Conservation (phyloP, 2,888 invertebrate species). For the Xanthia icteritia region DNA sequence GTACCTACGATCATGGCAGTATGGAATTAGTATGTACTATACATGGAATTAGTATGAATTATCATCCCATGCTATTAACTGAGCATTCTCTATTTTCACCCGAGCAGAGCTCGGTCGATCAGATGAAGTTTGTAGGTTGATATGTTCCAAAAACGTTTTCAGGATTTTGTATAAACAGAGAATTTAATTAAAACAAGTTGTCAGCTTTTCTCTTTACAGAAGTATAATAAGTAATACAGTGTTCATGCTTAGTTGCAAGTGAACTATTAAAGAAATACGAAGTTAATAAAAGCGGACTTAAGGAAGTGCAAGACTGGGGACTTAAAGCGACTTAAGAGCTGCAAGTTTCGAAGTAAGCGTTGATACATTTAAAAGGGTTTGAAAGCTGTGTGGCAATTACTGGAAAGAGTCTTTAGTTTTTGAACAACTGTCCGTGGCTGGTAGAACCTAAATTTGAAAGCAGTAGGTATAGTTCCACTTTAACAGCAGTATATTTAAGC, state of each 20-base stretch:
- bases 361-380: constrained; percentile 22
- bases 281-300: constrained; percentile 32
- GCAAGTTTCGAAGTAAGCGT: constrained; percentile 8
- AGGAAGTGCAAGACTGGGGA: constrained; percentile 2
- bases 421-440: background rate
- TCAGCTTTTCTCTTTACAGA: background rate
- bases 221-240: background rate
- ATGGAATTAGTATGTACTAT: too few species aligned
- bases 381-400: background rate
- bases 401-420: background rate
- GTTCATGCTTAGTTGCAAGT: constrained; percentile 1
- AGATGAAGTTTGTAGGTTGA: background rate
- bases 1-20: too few species aligned
- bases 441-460: background rate
- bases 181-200: constrained; percentile 28
- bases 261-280: constrained; percentile 18
- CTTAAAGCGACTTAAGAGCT: constrained; percentile 6
- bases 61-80: too few species aligned
- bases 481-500: too few species aligned
- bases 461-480: too few species aligned
- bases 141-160: background rate
- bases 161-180: background rate
- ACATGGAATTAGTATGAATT: too few species aligned
- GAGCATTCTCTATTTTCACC: too few species aligned
- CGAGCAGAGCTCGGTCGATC: too few species aligned